Evolutionary conservation across 2,888 invertebrate genomes (phyloP), one percentile per base, ranked within the genome.

Genomic region (Penaeus monodon): DNA sequence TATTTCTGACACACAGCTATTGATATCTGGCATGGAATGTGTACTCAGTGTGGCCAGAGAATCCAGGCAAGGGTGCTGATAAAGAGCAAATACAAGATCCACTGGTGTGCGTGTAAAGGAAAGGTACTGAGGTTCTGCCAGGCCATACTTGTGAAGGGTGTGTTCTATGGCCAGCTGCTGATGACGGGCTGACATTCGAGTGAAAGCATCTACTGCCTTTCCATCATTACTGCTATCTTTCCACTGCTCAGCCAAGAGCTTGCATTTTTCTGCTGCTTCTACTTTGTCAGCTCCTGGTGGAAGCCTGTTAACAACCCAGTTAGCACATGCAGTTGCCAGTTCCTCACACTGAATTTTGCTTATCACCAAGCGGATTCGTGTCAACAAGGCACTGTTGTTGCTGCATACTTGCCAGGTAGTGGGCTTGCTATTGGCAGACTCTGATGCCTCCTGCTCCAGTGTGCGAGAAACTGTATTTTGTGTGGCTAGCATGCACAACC

Each of bases 231-330:
- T 63, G 33, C 49, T 17, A 14, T 81, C 84, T n/a, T 81, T 49
- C 84, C 84, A 89, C n/a, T 84, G 81, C 24, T 84, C 65, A 20
- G 88, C 88, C 79, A 90, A 38, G 6, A 83, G 63, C 12, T 77
- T 63, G 66, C 88, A 87, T 29, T 81, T 83, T 78, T 81, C 57
- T 0, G 87, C 83, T 1, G 88, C 88, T 57, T 70, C 74, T 22
- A 90, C 84, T 38, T 83, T 87, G 73, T 90, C 90, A 63, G 83
- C 85, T 14, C 90, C 90, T 7, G 87, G 88, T 14, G 90, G 88
- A 29, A 90, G 68, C n/a, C 81, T 68, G 44, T 87, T 85, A 17
- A 89, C 88, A 22, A 90, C 85, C 85, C 88, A 88, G 63, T 83
- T 87, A 74, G 85, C 87, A 79, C 88, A 89, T 20, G 88, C 88